Percentiles rank a stretch among this genome's conserved stretches.
Conservation (phyloP, 2,113 vertebrate genomes). For the Henicopernis longicauda region DNA sequence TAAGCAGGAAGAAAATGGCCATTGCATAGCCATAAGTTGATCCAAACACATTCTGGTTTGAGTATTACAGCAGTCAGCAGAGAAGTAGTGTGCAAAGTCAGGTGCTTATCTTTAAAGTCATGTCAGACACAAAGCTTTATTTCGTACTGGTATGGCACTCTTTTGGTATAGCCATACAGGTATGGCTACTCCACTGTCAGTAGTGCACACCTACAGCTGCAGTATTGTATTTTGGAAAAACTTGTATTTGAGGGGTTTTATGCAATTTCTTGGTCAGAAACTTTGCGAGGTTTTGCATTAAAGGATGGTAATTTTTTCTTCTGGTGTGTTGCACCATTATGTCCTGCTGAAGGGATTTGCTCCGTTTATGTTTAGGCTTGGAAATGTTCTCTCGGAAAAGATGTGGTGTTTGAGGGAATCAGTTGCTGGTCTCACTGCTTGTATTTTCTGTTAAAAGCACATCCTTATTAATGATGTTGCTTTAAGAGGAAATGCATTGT, state of each 20-base stretch:
- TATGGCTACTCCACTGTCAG: background rate
- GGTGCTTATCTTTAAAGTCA: background rate
- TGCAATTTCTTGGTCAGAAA: background rate
- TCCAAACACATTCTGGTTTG: background rate
- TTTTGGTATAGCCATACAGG: background rate
- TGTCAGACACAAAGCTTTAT: background rate
- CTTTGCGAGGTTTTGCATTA: background rate
- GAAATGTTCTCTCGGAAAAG: background rate
- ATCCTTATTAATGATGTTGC: background rate
- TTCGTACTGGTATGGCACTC: background rate
- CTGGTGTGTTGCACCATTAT: background rate
- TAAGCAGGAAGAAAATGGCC: background rate
- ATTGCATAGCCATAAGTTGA: background rate
- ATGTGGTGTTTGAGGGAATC: background rate
- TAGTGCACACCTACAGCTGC: background rate
- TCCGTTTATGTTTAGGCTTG: background rate
- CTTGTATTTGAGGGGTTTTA: background rate
- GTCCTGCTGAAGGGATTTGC: background rate
- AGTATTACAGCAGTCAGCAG: background rate
- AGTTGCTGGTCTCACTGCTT: background rate
- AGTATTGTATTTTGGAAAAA: background rate
- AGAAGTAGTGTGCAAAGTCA: background rate
- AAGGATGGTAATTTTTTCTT: background rate
- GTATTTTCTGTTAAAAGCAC: background rate
- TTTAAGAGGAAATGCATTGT: background rate